These are phyloP conservation scores for Amphiduros pacificus DNA, from an alignment of 2,888 invertebrate species.

Conservation along the genomic window DNA sequence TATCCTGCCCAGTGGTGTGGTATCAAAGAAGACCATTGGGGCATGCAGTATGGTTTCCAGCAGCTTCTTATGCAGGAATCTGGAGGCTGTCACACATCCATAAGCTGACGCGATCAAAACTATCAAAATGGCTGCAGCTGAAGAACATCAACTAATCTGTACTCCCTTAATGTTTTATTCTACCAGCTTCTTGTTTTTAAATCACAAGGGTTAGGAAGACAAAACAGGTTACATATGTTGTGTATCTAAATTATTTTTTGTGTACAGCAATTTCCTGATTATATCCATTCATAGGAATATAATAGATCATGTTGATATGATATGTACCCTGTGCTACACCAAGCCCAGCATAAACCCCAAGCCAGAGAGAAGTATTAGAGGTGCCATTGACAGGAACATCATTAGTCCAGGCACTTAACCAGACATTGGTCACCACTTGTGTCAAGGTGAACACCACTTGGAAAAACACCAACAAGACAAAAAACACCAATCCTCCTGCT, in stretches of 20 bases:
- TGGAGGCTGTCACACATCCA: background rate
- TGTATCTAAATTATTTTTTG: too few species aligned
- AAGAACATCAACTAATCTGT: too few species aligned
- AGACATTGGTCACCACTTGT: conserved; percentile 2
- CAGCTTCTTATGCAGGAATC: background rate
- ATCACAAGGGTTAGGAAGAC: too few species aligned
- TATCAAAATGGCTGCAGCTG: too few species aligned
- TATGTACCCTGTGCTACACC: conserved; percentile 17
- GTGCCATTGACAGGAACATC: conserved; percentile 2
- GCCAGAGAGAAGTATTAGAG: background rate
- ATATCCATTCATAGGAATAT: too few species aligned
- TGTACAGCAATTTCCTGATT: too few species aligned
- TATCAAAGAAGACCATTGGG: conserved; percentile 9
- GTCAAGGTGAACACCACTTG: background rate
- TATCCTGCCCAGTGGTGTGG: conserved; percentile 4
- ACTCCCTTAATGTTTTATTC: too few species aligned
- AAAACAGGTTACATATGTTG: too few species aligned
- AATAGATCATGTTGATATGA: too few species aligned
- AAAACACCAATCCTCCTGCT: conserved; percentile 40
- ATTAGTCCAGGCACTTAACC: conserved; percentile 7
- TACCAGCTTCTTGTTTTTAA: too few species aligned
- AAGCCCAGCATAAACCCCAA: conserved; percentile 6
- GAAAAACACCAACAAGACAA: conserved; percentile 39
- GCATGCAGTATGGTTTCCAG: background rate
- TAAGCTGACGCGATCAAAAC: background rate